Conservation (phyloP, 2,888 invertebrate species). For the Hydrotaea cyrtoneurina region DNA sequence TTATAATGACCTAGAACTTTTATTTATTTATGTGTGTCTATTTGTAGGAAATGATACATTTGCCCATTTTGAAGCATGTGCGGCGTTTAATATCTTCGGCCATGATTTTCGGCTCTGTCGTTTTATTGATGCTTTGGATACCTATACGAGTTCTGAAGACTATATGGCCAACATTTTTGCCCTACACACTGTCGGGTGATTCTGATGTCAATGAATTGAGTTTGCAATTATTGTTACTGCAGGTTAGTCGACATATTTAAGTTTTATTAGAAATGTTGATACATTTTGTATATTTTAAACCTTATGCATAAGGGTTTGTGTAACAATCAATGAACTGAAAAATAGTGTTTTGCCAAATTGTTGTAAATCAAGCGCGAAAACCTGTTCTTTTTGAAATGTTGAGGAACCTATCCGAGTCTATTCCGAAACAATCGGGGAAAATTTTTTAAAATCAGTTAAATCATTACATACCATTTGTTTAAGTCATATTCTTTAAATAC, state of each 20-base stretch:
- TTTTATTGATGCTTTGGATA: constrained; percentile 97
- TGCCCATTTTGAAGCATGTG: constrained; percentile 94
- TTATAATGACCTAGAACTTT: not conserved
- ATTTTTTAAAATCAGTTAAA: too few relatives aligned
- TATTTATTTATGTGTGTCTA: not conserved
- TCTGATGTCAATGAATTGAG: constrained; percentile 96
- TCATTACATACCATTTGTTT: too few relatives aligned
- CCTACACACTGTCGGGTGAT: constrained; percentile 94
- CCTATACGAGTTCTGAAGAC: constrained; percentile 93
- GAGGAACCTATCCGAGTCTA: too few relatives aligned
- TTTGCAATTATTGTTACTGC: constrained; percentile 93
- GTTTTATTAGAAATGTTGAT: too few relatives aligned
- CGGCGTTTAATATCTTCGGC: constrained; percentile 95
- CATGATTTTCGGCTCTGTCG: constrained; percentile 97
- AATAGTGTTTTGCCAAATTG: too few relatives aligned
- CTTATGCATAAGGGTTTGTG: too few relatives aligned
- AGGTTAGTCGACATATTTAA: constrained; percentile 81
- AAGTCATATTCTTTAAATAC: too few relatives aligned
- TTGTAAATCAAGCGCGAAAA: too few relatives aligned
- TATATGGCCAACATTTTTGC: constrained; percentile 92
- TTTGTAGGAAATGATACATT: constrained; percentile 95
- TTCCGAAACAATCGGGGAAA: too few relatives aligned
- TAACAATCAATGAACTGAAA: too few relatives aligned
- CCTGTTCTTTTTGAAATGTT: too few relatives aligned
- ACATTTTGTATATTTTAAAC: too few relatives aligned